phyloP scores from a whole-genome alignment of 2,797 vertebrate genomes.

The Intellagama lesueurii region DNA sequence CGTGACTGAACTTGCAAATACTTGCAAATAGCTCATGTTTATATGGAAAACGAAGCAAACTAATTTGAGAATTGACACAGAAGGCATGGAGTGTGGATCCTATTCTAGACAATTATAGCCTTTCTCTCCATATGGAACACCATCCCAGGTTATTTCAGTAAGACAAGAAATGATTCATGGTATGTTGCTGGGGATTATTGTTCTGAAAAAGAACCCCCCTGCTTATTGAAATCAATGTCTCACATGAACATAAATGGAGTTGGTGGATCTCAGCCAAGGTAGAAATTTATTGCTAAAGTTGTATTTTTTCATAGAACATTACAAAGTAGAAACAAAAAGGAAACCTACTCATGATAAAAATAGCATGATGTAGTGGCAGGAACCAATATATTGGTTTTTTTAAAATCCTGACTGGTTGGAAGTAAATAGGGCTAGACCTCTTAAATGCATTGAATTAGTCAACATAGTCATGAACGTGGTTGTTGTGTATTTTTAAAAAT shows the following conservation, averaged over 20 bases:
- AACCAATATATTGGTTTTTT: not conserved
- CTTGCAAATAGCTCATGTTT: too few relatives aligned
- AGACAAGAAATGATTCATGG: not conserved
- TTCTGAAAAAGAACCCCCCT: not conserved
- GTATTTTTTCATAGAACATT: not conserved
- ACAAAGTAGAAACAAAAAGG: not conserved
- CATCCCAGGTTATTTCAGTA: not conserved
- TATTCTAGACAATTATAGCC: not conserved
- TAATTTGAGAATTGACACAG: too few relatives aligned
- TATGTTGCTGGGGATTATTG: not conserved
- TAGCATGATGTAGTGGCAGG: not conserved
- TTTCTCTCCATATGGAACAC: not conserved
- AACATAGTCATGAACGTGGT: not conserved
- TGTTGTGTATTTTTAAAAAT: constrained; percentile 1
- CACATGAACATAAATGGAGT: not conserved
- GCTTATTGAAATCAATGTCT: not conserved
- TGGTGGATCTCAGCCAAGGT: not conserved
- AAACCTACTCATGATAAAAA: rapidly evolving
- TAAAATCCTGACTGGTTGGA: not conserved
- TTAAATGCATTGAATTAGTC: constrained; percentile 28
- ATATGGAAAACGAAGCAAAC: too few relatives aligned
- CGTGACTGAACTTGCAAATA: too few relatives aligned
- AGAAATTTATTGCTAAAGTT: constrained; percentile 3
- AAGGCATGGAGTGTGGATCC: not conserved
- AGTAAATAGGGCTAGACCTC: constrained; percentile 25